Base-by-base conservation (phyloP, 23 tunicate genomes). In the Clavelina lepadiformis region DNA sequence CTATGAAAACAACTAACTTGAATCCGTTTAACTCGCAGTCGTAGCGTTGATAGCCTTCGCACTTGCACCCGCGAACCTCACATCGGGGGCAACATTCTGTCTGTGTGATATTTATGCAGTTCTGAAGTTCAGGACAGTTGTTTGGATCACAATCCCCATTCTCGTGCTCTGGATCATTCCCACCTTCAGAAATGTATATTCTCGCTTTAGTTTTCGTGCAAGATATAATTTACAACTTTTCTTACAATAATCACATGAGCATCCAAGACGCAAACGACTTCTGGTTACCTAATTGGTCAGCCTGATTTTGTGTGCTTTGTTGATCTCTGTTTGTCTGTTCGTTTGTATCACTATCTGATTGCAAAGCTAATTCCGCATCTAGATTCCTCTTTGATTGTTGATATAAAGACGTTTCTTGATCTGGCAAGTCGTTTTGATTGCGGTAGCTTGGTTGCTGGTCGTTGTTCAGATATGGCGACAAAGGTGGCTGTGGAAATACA, bases 11-110 rank as follows among this genome's bases (percentile, higher is more conserved):
- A 3, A 78, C 79, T 61, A 34, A 81, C 97, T 41, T 45, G 70
- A 59, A 89, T 0, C 97, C 97, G 69, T 89, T 89, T 20, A 26
- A 33, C 5, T 34, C 51, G 61, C 97, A 89, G 46, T 89, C 97
- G 66, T 81, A 81, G 4, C 63, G 22, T 38, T 89, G 97, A 55
- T 81, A 89, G 0, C 97, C 97, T 58, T 81, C 71, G 54, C 97
- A 89, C 5, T 41, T 38, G 38, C 97, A 89, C 8, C 84, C 97
- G n/a, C 31, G 53, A 27, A 24, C 22, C 3, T 31, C 66, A 61
- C 97, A 89, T 1, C 53, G 65, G 11, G 89, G 83, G 33, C 97
- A 89, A 50, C 97, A 89, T 0, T 57, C 72, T 5, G 31, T 53
- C 33, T 13, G 19, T 13, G 88, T 73, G 5, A 67, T 71, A 37